Evolutionary conservation across 2,888 invertebrate genomes (phyloP), one percentile per base, ranked within the genome.

Genomic region (Apamea sordens): DNA sequence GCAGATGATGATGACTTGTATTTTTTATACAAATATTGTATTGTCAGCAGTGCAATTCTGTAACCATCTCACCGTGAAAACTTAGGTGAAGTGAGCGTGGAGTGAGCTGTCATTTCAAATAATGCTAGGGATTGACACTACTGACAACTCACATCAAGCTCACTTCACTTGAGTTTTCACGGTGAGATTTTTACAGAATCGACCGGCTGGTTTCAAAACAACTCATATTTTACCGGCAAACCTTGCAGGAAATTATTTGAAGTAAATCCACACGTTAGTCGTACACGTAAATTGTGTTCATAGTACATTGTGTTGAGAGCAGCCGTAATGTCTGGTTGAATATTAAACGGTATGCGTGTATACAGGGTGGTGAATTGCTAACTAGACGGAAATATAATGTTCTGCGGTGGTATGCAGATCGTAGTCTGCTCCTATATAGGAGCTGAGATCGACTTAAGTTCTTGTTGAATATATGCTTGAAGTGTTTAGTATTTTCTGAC

Each of bases 271-370:
- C 56, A 50, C 32, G 70, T 53, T 64, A 61, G n/a, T 53, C 71
- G 50, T 84, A 82, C 75, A 85, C 71, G 50, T 84, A 82, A 77
- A 85, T 81, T 77, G 10, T 73, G 53, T 47, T 85, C 71, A 1
- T 70, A 63, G 69, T 70, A 65, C 32, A 65, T 13, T 44, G 68
- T 69, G 64, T 77, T 61, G 56, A 73, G 73, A 73, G 50, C 74
- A 53, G 32, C 47, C 32, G 7, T 70, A 53, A 85, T 72, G 74
- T 75, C 59, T 65, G 61, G 47, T 68, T 65, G 13, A 61, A 74
- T 82, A 69, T 61, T 76, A 80, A 80, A 77, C 41, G 18, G 44
- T 53, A 7, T 15, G 15, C 28, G 41, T 76, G 53, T 53, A 6
- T 64, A n/a, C 13, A 36, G 8, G 47, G 28, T 28, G 18, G 10